These are phyloP conservation scores for Gopherus evgoodei DNA, from an alignment of 2,113 vertebrate genomes.

Conservation along the genomic window DNA sequence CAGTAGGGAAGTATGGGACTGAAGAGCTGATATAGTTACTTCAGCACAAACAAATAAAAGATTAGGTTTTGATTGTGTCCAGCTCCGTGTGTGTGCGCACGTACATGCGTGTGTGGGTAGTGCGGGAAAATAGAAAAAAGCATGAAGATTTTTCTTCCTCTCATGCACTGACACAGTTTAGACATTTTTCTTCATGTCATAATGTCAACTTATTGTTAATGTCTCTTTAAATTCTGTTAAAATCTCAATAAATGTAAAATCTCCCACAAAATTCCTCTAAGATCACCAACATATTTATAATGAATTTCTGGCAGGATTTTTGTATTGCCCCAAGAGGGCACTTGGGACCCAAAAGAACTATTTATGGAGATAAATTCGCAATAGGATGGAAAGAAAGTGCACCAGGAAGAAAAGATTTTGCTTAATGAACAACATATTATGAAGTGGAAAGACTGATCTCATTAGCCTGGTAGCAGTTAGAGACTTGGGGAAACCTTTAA, in stretches of 20 bases:
- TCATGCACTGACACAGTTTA: rapidly evolving
- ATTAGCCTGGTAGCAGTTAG: not conserved
- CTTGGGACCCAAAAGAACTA: not conserved
- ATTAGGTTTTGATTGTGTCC: not conserved
- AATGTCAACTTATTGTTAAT: not conserved
- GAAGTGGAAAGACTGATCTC: not conserved
- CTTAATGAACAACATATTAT: not conserved
- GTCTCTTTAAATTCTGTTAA: not conserved
- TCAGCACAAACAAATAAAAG: not conserved
- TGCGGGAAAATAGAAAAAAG: too few species aligned
- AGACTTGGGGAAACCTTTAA: not conserved
- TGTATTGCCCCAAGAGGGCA: not conserved
- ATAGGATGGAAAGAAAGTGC: not conserved
- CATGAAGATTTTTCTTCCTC: not conserved
- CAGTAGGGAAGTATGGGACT: not conserved
- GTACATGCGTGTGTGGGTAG: too few species aligned
- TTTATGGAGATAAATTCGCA: not conserved
- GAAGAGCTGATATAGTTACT: not conserved
- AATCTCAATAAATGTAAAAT: not conserved
- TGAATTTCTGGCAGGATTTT: not conserved
- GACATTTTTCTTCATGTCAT: not conserved
- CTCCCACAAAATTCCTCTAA: slow-evolving; percentile 14
- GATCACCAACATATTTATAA: not conserved
- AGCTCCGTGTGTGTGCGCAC: not conserved
- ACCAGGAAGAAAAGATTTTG: not conserved